These are phyloP conservation scores for Agraylea sexmaculata DNA, from an alignment of 1,140 invertebrate species.

Conservation along the genomic window DNA sequence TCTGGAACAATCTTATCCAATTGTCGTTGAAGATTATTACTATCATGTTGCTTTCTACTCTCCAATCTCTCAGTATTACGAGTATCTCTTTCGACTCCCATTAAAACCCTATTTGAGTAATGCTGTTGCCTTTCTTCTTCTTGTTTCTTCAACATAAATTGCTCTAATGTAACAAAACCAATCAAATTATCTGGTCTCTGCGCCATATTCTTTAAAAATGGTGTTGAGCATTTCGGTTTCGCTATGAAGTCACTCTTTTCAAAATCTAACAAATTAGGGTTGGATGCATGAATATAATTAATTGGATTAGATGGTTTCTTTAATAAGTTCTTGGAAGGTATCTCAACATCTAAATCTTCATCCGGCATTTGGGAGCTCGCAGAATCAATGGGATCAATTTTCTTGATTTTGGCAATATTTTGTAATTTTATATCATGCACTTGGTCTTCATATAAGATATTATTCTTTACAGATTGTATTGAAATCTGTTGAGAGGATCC, in stretches of 20 bases:
- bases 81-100: conserved; percentile 32
- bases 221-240: conserved; percentile 24
- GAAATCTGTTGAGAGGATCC: conserved; percentile 6
- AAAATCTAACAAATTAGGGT: conserved; percentile 51
- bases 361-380: conserved; percentile 12
- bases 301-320: conserved; percentile 36
- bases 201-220: conserved; percentile 21
- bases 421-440: conserved; percentile 11
- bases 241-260: conserved; percentile 34
- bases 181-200: conserved; percentile 25
- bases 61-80: conserved; percentile 15
- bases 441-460: conserved; percentile 8
- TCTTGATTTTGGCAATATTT: conserved; percentile 20
- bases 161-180: conserved; percentile 49
- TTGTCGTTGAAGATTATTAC: conserved; percentile 25
- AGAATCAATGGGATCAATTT: conserved; percentile 16
- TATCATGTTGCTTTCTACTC: conserved; percentile 10
- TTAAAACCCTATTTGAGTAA: conserved; percentile 40
- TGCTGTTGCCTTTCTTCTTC: conserved; percentile 53
- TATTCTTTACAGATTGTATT: conserved; percentile 5
- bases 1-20: conserved; percentile 39
- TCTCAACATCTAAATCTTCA: conserved; percentile 15
- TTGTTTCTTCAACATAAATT: conserved; percentile 61
- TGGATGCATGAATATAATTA: conserved; percentile 52
- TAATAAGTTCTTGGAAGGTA: conserved; percentile 23